These are phyloP conservation scores for Thaleichthys pacificus DNA, from an alignment of 2,797 vertebrate genomes.

Conservation along the genomic window DNA sequence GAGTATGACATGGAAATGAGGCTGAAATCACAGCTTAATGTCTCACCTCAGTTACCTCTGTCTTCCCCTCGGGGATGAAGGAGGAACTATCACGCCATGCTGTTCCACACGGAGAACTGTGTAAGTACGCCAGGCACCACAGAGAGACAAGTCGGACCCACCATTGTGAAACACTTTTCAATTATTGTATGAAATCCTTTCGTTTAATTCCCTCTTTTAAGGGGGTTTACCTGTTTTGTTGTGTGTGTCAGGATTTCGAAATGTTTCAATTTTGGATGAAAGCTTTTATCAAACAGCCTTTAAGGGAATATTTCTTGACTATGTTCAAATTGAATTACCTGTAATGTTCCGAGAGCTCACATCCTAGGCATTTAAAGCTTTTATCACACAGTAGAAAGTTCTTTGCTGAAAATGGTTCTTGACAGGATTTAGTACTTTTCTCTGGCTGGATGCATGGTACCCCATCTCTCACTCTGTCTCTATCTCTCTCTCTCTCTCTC, in stretches of 20 bases:
- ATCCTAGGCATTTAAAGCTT: too few species aligned
- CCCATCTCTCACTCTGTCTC: not conserved
- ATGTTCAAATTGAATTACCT: too few species aligned
- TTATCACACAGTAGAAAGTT: not conserved
- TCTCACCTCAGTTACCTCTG: not conserved
- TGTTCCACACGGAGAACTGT: too few species aligned
- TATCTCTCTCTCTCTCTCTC: not conserved
- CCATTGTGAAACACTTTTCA: not conserved
- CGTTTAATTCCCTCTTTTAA: not conserved
- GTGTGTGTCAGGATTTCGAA: not conserved
- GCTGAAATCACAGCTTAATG: not conserved
- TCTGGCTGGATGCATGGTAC: not conserved
- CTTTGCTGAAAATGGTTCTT: not conserved
- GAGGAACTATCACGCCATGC: too few species aligned
- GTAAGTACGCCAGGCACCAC: too few species aligned
- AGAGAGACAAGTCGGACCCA: too few species aligned
- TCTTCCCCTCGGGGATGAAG: not conserved
- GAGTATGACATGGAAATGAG: slow-evolving; percentile 2
- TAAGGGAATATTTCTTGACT: slow-evolving; percentile 6
- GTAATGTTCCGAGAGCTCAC: too few species aligned
- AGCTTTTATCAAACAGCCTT: slow-evolving; percentile 5
- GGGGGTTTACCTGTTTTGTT: too few species aligned
- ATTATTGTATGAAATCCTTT: not conserved
- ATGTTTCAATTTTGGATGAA: slow-evolving; percentile 23
- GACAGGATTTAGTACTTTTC: not conserved